These are phyloP conservation scores for Spodoptera litura DNA, from an alignment of 1,140 invertebrate genomes.

Conservation along the genomic window DNA sequence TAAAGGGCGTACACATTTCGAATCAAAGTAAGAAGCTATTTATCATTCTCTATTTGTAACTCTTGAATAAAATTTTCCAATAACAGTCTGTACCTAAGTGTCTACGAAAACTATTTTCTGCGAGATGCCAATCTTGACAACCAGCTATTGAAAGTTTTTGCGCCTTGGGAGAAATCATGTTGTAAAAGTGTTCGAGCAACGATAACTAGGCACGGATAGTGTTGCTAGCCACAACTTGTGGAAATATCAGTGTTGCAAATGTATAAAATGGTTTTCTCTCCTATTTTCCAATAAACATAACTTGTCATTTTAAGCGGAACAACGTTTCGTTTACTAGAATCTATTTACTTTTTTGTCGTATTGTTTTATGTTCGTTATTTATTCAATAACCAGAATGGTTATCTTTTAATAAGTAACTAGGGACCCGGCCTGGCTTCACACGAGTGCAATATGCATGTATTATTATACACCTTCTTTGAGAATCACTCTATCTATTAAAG, in stretches of 20 bases:
- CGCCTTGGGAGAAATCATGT: slow-evolving; percentile 21
- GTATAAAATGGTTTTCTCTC: neutral
- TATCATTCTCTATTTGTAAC: neutral
- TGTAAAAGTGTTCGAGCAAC: slow-evolving; percentile 6
- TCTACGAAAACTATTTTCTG: slow-evolving; percentile 3
- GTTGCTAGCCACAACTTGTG: neutral
- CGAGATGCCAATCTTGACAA: slow-evolving; percentile 29
- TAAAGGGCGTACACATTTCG: no score
- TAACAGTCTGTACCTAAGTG: neutral
- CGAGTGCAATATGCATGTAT: no score
- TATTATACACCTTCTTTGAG: no score
- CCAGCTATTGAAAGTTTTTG: slow-evolving; percentile 3
- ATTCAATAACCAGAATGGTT: no score
- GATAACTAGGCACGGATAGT: slow-evolving; percentile 7
- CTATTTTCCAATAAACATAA: no score
- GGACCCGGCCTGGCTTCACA: no score
- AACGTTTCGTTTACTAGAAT: no score
- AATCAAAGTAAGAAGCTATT: neutral
- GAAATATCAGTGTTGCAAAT: slow-evolving; percentile 9
- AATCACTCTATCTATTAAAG: no score
- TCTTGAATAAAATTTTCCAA: neutral
- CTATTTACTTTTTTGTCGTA: no score
- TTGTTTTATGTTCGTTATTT: no score
- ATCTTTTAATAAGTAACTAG: no score
- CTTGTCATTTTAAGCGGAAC: no score